Evolutionary conservation across 2,888 invertebrate species (phyloP), one percentile per base, ranked within the genome.

Genomic region (Lydus trimaculatus): DNA sequence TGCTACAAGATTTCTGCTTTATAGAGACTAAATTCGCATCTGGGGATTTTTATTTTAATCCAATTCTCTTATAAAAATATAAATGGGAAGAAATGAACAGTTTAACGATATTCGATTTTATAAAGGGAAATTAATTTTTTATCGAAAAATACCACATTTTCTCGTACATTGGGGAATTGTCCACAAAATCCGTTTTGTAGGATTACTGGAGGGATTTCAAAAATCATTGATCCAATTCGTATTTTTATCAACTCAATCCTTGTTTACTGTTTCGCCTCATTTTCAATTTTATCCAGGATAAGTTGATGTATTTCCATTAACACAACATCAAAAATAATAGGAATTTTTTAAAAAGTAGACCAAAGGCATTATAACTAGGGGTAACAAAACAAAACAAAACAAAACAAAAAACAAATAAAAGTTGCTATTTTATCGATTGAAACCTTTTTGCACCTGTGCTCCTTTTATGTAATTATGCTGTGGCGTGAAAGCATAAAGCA

Each of bases 361-460:
- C 39, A 25, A 33, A 25, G 13, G 17, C 4, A 20, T 8, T 17
- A n/a, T n/a, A n/a, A n/a, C n/a, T n/a, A n/a, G n/a, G n/a, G n/a
- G n/a, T n/a, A n/a, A n/a, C n/a, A 20, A 6, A 52, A 20, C 1
- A 52, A 56, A 25, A 25, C n/a, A 25, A 5, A 15, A 13, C 7
- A 28, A 23, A 23, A 28, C 56, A 48, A 15, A 36, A 13, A 7
- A 28, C n/a, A n/a, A n/a, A n/a, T n/a, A n/a, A n/a, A n/a, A n/a
- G n/a, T n/a, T 56, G 28, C 56, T 4, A 23, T 39, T 61, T 61
- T 39, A 61, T 61, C 20, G 61, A 61, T 61, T 61, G 63, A 52
- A 63, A 31, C 52, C 56, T 63, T 63, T 63, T 63, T 52, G 52
- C 63, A 63, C 63, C 63, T 63, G 63, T 63, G 63, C 43, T 31